These are phyloP conservation scores for Ips typographus DNA, from an alignment of 1,140 invertebrate species.

Conservation along the genomic window DNA sequence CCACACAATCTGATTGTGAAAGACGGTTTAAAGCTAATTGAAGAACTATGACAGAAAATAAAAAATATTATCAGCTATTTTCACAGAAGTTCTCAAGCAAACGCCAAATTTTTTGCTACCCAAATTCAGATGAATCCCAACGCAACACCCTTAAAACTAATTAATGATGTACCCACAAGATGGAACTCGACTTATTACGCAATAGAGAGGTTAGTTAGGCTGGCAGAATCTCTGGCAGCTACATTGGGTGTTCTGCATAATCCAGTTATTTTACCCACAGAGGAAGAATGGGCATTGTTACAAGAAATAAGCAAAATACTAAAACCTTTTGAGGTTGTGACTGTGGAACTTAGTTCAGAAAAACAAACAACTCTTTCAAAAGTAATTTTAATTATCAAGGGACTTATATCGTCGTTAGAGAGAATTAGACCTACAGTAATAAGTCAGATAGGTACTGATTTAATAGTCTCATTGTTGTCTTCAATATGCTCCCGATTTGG, in stretches of 20 bases:
- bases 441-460: slow-evolving; percentile 6
- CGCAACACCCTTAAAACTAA: slow-evolving; percentile 20
- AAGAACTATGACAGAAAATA: slow-evolving; percentile 6
- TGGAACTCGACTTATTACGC: slow-evolving; percentile 32
- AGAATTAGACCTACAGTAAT: neutral
- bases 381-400: slow-evolving; percentile 17
- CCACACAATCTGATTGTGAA: slow-evolving; percentile 21
- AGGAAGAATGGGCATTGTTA: slow-evolving; percentile 23
- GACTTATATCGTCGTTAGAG: slow-evolving; percentile 1
- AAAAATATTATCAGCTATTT: slow-evolving; percentile 14
- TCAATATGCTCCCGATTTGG: slow-evolving; percentile 12
- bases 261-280: slow-evolving; percentile 4
- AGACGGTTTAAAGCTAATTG: neutral
- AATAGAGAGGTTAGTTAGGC: slow-evolving; percentile 26
- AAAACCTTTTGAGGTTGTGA: slow-evolving; percentile 31
- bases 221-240: slow-evolving; percentile 21
- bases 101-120: slow-evolving; percentile 2
- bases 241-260: slow-evolving; percentile 11
- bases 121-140: slow-evolving; percentile 21
- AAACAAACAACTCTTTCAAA: slow-evolving; percentile 23
- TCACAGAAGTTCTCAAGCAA: slow-evolving; percentile 16
- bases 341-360: slow-evolving; percentile 20
- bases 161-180: slow-evolving; percentile 14
- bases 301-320: slow-evolving; percentile 21
- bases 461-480: slow-evolving; percentile 5